Conservation (phyloP, 2,113 vertebrate species). For the Canis aureus region DNA sequence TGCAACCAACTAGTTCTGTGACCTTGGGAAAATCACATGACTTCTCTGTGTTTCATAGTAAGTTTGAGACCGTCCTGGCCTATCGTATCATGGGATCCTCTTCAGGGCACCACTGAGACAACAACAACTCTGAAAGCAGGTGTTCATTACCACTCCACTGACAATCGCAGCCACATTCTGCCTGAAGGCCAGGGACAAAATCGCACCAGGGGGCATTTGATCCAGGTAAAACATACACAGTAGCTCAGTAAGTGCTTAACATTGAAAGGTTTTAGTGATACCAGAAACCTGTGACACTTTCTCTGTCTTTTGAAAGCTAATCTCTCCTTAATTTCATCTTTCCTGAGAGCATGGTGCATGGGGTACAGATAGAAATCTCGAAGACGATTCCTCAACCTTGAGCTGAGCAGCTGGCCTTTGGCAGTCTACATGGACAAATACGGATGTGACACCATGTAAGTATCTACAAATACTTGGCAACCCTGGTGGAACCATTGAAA, state of each 20-base stretch:
- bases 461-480: not conserved
- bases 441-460: not conserved
- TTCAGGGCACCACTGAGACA: not conserved
- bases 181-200: conserved; percentile 8
- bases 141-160: not conserved
- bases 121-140: not conserved
- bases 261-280: not conserved
- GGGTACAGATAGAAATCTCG: not conserved
- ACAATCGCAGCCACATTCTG: not conserved
- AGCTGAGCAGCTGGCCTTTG: not conserved
- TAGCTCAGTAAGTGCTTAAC: not conserved
- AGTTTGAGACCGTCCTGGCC: not conserved
- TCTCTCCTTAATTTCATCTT: conserved; percentile 23
- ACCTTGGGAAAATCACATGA: conserved; percentile 51
- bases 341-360: not conserved
- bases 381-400: not conserved
- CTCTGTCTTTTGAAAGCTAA: not conserved
- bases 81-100: not conserved
- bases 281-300: not conserved
- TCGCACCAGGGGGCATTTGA: not conserved
- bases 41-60: not conserved
- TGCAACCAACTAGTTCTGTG: not conserved
- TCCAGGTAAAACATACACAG: conserved; percentile 4
- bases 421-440: not conserved
- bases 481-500: conserved; percentile 23